Evolutionary conservation across 2,888 invertebrate species (phyloP).

Genomic region (Sinopyrophorus schimmeli): DNA sequence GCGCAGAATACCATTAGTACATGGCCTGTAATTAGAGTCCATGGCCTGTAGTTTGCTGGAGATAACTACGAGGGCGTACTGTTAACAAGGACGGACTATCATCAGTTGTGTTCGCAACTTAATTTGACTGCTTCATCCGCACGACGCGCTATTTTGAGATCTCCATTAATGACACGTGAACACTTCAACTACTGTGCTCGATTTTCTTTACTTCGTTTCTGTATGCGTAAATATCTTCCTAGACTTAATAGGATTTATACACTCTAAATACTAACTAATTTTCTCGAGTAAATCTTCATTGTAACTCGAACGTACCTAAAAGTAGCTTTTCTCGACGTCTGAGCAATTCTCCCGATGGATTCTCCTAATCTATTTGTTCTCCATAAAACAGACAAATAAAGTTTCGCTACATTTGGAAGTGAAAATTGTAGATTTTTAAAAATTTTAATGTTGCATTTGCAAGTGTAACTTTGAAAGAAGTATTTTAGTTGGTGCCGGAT

Average conservation of each 20-base stretch:
- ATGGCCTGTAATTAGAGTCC: conserved; percentile 34
- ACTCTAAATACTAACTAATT: conserved; percentile 16
- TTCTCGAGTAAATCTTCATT: conserved; percentile 11
- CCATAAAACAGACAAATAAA: too few relatives aligned
- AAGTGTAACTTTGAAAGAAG: too few relatives aligned
- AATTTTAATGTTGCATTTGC: too few relatives aligned
- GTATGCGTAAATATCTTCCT: conserved; percentile 12
- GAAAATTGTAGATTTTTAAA: too few relatives aligned
- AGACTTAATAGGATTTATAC: conserved; percentile 14
- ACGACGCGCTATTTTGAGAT: conserved; percentile 26
- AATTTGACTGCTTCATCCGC: conserved; percentile 38
- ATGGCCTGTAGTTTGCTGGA: conserved; percentile 32
- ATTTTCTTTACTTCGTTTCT: conserved; percentile 21
- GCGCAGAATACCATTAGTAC: conserved; percentile 29
- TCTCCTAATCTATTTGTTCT: not conserved
- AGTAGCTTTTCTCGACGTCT: conserved; percentile 5
- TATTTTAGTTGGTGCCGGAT: too few relatives aligned
- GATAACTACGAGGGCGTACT: conserved; percentile 33
- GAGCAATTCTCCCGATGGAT: not conserved
- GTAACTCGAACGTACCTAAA: conserved; percentile 5
- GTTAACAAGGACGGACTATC: conserved; percentile 31
- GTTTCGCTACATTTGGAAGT: too few relatives aligned
- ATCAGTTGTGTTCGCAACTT: conserved; percentile 35
- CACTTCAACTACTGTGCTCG: conserved; percentile 13
- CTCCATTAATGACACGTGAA: conserved; percentile 26